phyloP scores from a whole-genome alignment of 2,797 vertebrate species.

The Crocidura indochinensis region DNA sequence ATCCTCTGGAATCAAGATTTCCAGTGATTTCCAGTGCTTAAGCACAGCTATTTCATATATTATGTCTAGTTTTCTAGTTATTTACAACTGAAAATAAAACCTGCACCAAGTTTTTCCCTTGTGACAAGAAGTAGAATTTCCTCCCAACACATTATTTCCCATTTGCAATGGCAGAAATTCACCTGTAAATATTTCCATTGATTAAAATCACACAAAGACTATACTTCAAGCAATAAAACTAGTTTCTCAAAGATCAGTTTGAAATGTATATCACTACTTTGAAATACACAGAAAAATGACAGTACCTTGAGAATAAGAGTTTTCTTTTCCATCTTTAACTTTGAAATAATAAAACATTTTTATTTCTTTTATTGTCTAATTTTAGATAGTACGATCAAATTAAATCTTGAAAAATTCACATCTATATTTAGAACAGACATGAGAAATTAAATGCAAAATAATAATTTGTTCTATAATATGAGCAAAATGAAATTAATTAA shows the following conservation, averaged over 20 bases:
- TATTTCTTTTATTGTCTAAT: too few species aligned
- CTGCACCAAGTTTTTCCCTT: neutral
- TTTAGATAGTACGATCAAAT: constrained; percentile 39
- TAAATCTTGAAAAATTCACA: constrained; percentile 1
- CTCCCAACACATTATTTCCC: constrained; percentile 8
- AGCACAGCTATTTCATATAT: neutral
- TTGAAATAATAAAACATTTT: constrained; percentile 49
- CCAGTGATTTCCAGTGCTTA: neutral
- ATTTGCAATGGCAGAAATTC: constrained; percentile 51
- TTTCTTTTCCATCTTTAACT: constrained; percentile 53
- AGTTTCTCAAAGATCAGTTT: neutral
- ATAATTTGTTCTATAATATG: constrained; percentile 22
- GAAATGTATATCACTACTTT: constrained; percentile 54
- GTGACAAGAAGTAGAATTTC: neutral
- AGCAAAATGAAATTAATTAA: constrained; percentile 8
- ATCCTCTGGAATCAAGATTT: constrained; percentile 3
- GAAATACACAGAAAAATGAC: constrained; percentile 50
- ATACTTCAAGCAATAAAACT: constrained; percentile 25
- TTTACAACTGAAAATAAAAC: constrained; percentile 49
- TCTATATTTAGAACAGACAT: constrained; percentile 21
- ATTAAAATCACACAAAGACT: constrained; percentile 54
- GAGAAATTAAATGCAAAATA: constrained; percentile 25
- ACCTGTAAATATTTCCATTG: constrained; percentile 32
- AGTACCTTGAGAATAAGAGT: constrained; percentile 46
- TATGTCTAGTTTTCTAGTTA: constrained; percentile 15